phyloP scores from a whole-genome alignment of 2,797 vertebrate genomes.

The Oreochromis mossambicus region DNA sequence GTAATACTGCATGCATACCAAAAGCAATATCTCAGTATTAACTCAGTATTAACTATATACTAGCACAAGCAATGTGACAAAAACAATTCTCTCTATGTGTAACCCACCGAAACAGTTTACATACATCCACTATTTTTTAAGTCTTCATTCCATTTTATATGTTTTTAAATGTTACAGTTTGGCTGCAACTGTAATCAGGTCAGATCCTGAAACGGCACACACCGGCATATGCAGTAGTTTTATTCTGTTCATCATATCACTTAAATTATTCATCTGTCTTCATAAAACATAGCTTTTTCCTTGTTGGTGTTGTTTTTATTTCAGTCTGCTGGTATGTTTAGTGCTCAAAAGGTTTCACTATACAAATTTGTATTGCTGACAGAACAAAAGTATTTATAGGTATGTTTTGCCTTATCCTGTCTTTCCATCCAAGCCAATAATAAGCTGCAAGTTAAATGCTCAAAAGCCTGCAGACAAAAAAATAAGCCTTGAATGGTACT shows the following conservation, averaged over 20 bases:
- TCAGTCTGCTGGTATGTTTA: background rate
- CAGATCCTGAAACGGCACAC: background rate
- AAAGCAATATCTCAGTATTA: conserved; percentile 33
- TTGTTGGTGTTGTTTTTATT: background rate
- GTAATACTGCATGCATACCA: conserved; percentile 48
- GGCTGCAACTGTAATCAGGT: background rate
- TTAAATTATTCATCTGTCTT: background rate
- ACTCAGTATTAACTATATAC: conserved; percentile 8
- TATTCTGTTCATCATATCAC: background rate
- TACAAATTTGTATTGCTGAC: background rate
- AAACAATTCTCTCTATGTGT: background rate
- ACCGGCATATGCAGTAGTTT: background rate
- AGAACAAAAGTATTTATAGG: background rate
- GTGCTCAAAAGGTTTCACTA: background rate
- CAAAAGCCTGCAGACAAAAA: background rate
- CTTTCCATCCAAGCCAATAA: background rate
- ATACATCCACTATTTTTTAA: background rate
- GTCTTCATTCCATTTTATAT: background rate
- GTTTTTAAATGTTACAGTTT: background rate
- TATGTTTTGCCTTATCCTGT: background rate
- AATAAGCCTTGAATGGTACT: accelerated
- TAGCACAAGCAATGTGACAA: conserved; percentile 11
- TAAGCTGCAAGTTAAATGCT: background rate
- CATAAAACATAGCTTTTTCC: background rate
- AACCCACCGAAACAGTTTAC: background rate